Evolutionary conservation across 1,140 invertebrate genomes (phyloP), one percentile per base, ranked within the genome.

Genomic region (Euwallacea fornicatus): DNA sequence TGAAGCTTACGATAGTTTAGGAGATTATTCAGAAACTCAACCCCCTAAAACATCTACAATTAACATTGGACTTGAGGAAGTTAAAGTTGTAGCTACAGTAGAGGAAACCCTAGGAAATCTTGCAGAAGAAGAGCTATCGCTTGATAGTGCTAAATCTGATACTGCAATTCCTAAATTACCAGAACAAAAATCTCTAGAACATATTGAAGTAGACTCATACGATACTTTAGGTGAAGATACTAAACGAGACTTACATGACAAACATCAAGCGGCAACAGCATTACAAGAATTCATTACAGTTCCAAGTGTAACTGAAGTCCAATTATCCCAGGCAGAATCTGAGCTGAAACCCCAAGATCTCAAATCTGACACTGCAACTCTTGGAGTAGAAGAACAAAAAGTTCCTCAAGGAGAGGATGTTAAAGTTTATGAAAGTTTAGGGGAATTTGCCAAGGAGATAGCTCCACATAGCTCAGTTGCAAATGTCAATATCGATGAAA

Each of bases 261-360:
- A 16, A 7, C 6, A 9, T 46, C 42, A 33, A 50, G 71, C 66
- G 11, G 59, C 15, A 13, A 6, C 46, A 11, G 11, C 9, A 13
- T 33, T 72, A 15, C 65, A 67, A 63, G 65, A 72, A 33, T 15
- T 61, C 33, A 9, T 21, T 8, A 78, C 74, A 63, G 66, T 74
- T 46, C 62, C 80, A 6, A 81, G 74, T 0, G 72, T 84, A 6
- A 79, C 77, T 1, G 81, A 85, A 78, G 74, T 82, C 10, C 72
- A 77, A 61, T 59, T 74, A 9, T 79, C 81, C 56, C 78, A 82
- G 56, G 80, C 81, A 73, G 84, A 85, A 78, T 72, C 74, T 42
- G 60, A 60, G 6, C 74, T 82, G 13, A 74, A 68, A 10, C 0
- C 74, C 7, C 55, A 76, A n/a, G 67, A 70, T 61, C 75, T 79